A percentile compares a stretch with the other conserved stretches of the same genome.
phyloP scores from a whole-genome alignment of 30 jellyfish, hydroid and myxozoan genomes.

The Cassiopea xamachana region DNA sequence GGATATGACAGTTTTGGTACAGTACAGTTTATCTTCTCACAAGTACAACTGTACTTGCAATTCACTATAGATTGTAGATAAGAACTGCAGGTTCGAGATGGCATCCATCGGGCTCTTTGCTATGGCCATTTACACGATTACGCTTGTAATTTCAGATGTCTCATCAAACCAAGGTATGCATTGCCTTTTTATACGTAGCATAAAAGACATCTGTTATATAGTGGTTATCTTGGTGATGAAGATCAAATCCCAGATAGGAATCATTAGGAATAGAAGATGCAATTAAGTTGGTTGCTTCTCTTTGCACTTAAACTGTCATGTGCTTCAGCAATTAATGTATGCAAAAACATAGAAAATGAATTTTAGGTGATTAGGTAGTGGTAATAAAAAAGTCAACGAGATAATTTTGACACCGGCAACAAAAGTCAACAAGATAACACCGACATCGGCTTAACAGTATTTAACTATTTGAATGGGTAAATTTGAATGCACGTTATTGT shows the following conservation, averaged over 20 bases:
- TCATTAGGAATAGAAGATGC: background rate
- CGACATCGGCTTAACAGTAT: too few species aligned
- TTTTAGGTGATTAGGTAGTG: too few species aligned
- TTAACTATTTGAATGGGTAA: too few species aligned
- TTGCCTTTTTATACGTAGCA: background rate
- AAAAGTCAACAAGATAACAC: too few species aligned
- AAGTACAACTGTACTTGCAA: background rate
- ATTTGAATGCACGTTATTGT: too few species aligned
- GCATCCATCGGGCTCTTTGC: background rate
- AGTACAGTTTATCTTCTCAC: background rate
- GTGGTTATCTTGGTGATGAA: background rate
- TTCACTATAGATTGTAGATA: background rate
- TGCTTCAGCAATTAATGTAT: too few species aligned
- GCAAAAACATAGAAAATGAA: too few species aligned
- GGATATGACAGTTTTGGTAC: conserved; percentile 21
- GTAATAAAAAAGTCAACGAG: too few species aligned
- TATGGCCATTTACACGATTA: background rate
- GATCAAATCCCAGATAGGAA: background rate
- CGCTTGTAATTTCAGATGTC: conserved; percentile 7
- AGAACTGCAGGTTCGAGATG: background rate
- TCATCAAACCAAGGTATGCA: conserved; percentile 18
- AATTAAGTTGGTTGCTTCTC: too few species aligned
- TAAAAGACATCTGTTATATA: background rate
- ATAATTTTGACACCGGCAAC: too few species aligned
- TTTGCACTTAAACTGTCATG: too few species aligned